Evolutionary conservation across 2,888 invertebrate species (phyloP), one percentile per base, ranked within the genome.

Genomic region (Drosophila tanythrix): DNA sequence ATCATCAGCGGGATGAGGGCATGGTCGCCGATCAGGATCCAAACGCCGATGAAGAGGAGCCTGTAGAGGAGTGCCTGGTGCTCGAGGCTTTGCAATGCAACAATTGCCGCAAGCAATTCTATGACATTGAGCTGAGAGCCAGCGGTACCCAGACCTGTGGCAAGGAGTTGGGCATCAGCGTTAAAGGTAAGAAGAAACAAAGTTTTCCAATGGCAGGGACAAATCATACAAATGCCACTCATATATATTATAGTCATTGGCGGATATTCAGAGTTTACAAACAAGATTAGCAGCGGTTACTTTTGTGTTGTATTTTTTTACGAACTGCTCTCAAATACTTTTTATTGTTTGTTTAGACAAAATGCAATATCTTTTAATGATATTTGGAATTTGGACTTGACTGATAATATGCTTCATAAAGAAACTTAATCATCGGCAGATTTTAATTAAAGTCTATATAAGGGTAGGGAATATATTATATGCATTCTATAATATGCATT

Each of bases 101-200:
- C 59, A 93, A 89, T 88, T 93, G 93, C 82, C 89, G 91, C 55
- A 91, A 92, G 88, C 91, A 93, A 83, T 93, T 92, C 88, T 93
- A 93, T 90, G 91, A 91, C 74, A 91, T 92, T 83, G 92, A 92
- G 62, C 76, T 88, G 52, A 91, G 83, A 74, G 92, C 92, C 69
- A 89, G 82, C 73, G 90, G 90, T 77, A 91, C 91, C 55, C 93
- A 93, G 79, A 92, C 91, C 36, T 78, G 76, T 55, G 63, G 50
- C 73, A 83, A 83, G 68, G 81, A 87, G 21, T 50, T 80, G 43
- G 90, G 91, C 81, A 83, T 83, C 74, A 81, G 86, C 70, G 64
- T 67, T 57, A 88, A 90, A 80, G 87, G 86, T 76, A 89, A 88
- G 93, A 88, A 65, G 2, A 8, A 0, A 21, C 58, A 33, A 27